These are phyloP conservation scores for Semotilus atromaculatus DNA, from an alignment of 2,797 vertebrate species.

Conservation along the genomic window DNA sequence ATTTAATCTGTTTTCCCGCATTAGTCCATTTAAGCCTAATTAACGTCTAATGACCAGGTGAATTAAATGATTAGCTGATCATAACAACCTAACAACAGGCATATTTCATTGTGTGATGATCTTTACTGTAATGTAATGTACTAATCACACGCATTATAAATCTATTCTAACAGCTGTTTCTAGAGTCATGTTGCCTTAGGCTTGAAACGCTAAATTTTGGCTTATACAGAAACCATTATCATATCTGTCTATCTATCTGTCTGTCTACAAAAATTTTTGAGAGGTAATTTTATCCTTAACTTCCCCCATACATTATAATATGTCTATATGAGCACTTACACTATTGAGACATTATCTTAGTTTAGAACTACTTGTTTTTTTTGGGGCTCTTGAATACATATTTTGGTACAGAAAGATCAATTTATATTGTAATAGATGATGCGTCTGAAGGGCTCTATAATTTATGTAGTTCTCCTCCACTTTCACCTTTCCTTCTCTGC, in stretches of 20 bases:
- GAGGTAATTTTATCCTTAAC: not conserved
- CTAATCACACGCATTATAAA: slow-evolving; percentile 10
- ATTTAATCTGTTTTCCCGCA: slow-evolving; percentile 12
- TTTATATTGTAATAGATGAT: slow-evolving; percentile 37
- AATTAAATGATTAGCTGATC: slow-evolving; percentile 34
- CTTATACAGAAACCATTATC: slow-evolving; percentile 23
- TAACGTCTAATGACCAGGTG: slow-evolving; percentile 9
- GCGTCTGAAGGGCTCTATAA: slow-evolving; percentile 20
- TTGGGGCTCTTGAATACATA: slow-evolving; percentile 33
- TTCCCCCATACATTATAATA: not conserved
- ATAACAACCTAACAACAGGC: slow-evolving; percentile 3
- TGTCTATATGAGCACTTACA: not conserved
- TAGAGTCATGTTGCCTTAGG: slow-evolving; percentile 5
- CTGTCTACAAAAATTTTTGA: not conserved
- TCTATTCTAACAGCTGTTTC: slow-evolving; percentile 15
- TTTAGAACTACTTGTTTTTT: not conserved
- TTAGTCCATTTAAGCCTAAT: slow-evolving; percentile 25
- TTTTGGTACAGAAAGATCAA: slow-evolving; percentile 29
- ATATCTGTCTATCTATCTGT: not conserved
- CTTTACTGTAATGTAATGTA: not conserved
- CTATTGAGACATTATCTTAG: slow-evolving; percentile 9
- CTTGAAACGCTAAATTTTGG: slow-evolving; percentile 5
- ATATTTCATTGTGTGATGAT: slow-evolving; percentile 19
- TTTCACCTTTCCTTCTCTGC: not conserved
- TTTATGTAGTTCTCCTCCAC: slow-evolving; percentile 10